Percentiles rank a stretch among this genome's conserved stretches.
phyloP scores from a whole-genome alignment of 2,888 invertebrate genomes.

The Drosophila peninsularis region DNA sequence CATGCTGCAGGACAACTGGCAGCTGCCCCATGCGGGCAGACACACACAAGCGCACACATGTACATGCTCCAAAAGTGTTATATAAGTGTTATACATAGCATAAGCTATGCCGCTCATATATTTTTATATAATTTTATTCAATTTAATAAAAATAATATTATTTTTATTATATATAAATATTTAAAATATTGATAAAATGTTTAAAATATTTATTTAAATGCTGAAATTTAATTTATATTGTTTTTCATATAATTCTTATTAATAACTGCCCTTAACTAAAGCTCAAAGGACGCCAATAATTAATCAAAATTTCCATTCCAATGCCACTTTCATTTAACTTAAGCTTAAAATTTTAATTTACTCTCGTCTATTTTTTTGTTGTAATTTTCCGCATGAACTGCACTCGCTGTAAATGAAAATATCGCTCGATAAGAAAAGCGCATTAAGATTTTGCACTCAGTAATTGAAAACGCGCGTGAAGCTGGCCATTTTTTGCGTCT shows the following conservation, averaged over 20 bases:
- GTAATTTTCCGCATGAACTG: slow-evolving; percentile 43
- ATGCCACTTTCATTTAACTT: slow-evolving; percentile 14
- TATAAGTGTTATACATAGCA: neutral
- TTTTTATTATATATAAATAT: neutral
- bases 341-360: slow-evolving; percentile 45
- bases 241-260: neutral
- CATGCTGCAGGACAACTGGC: slow-evolving; percentile 31
- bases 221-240: neutral
- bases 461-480: slow-evolving; percentile 49
- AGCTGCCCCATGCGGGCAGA: slow-evolving; percentile 42
- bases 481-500: slow-evolving; percentile 30
- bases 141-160: too few species aligned
- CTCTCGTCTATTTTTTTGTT: slow-evolving; percentile 6
- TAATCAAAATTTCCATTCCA: slow-evolving; percentile 11
- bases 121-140: neutral
- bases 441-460: slow-evolving; percentile 39
- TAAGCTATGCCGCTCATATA: neutral
- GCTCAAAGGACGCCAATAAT: neutral
- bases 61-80: neutral
- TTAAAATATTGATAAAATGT: neutral
- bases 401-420: slow-evolving; percentile 34
- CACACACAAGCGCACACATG: neutral
- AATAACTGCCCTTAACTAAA: neutral
- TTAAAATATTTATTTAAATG: neutral
- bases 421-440: slow-evolving; percentile 46